Base-by-base conservation (phyloP, 2,797 vertebrate species). In the Bradypus variegatus region DNA sequence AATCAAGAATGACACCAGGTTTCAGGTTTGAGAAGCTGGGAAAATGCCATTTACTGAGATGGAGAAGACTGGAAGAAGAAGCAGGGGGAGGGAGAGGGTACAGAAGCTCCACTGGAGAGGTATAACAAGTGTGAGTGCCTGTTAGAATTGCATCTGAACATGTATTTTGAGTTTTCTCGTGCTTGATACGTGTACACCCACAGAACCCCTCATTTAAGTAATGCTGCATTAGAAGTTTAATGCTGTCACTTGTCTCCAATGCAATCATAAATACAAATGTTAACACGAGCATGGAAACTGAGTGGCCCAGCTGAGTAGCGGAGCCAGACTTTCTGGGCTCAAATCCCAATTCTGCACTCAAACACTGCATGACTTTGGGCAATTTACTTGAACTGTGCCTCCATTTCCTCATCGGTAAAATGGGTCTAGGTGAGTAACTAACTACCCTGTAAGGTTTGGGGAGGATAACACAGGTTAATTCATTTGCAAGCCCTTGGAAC, bases 301-400 rank as follows among this genome's bases (percentile, higher is more conserved):
- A 86, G 92, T 5, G 18, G 72, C 70, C 83, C 53, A 25, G 80
- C 29, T 1, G 1, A 73, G 70, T 0, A 5, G 60, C 10, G 53
- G 62, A 81, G 91, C 72, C 86, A 94, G 91, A 38, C 77, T 82
- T 88, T 64, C 92, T 36, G 55, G 62, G 78, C 77, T 84, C 94
- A 36, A 58, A 14, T 86, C 86, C 83, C 72, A 88, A 69, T 31
- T 93, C 72, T 41, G 38, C 62, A 62, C n/a, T 38, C 38, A 72
- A 45, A 83, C 33, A 80, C 36, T 78, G 10, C 6, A 23, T 70
- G 90, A 79, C 85, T 55, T 33, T 16, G 79, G 58, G 82, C n/a
- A n/a, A 83, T 64, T 58, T 73, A 75, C 78, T 83, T 38, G 78
- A 53, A 36, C 75, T 53, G 27, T 15, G 50, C 36, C 55, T 80